phyloP scores from a whole-genome alignment of 2,888 invertebrate genomes.

The Imbricaverruca yamaguchii region DNA sequence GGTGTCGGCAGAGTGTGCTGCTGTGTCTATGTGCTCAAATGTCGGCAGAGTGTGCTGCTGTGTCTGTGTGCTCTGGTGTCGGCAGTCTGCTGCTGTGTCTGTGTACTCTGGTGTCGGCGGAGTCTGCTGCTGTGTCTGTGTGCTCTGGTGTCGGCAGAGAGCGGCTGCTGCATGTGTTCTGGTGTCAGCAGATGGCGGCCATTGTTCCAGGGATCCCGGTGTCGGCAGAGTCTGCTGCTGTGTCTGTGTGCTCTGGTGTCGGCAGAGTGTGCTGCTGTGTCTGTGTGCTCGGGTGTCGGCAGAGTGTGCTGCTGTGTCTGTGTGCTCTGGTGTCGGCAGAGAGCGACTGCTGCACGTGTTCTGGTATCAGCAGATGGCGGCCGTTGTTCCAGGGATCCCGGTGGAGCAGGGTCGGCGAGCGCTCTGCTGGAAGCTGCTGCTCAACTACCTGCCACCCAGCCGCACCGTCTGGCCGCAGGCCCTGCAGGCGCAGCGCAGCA shows the following conservation, averaged over 20 bases:
- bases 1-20: neutral
- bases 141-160: neutral
- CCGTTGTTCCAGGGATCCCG: slow-evolving; percentile 62
- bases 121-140: too few relatives aligned
- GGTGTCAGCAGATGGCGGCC: neutral
- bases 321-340: neutral
- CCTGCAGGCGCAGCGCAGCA: slow-evolving; percentile 63
- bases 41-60: too few relatives aligned
- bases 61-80: too few relatives aligned
- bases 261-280: too few relatives aligned
- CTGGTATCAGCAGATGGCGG: neutral
- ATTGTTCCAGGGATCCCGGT: neutral
- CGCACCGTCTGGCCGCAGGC: slow-evolving; percentile 59
- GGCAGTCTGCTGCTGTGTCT: too few relatives aligned
- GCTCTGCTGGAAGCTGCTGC: slow-evolving; percentile 77
- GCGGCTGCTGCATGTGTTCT: neutral
- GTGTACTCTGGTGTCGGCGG: too few relatives aligned
- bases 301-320: too few relatives aligned
- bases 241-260: too few relatives aligned
- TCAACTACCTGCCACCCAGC: slow-evolving; percentile 72
- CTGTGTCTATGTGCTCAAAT: neutral
- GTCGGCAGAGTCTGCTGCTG: too few relatives aligned
- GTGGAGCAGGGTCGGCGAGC: slow-evolving; percentile 76
- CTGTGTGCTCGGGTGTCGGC: too few relatives aligned
- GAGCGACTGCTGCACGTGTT: neutral